These are phyloP conservation scores for Liasis olivaceus DNA, from an alignment of 2,797 vertebrate species.

Conservation along the genomic window DNA sequence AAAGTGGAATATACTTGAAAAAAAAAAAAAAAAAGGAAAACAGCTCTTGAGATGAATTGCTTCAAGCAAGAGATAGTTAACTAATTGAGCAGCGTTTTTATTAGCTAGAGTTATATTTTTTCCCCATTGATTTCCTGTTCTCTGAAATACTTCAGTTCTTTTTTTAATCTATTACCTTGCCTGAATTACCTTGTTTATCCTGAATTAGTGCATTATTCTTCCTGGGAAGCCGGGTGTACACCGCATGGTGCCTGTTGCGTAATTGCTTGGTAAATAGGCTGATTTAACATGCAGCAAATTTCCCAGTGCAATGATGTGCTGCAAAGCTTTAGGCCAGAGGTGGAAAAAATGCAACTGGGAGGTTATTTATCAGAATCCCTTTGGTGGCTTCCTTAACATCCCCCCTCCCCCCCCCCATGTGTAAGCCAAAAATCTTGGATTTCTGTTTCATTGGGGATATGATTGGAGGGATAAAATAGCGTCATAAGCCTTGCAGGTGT, in stretches of 20 bases:
- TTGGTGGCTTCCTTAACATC: not conserved
- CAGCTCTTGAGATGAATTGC: constrained; percentile 61
- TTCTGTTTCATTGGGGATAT: not conserved
- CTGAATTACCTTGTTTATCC: not conserved
- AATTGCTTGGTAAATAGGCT: not conserved
- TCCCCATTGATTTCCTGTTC: constrained; percentile 32
- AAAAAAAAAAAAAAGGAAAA: not conserved
- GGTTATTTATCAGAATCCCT: not conserved
- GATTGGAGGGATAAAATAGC: not conserved
- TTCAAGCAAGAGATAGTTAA: constrained; percentile 59
- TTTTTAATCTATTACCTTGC: not conserved
- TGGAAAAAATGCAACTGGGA: not conserved
- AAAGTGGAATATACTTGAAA: constrained; percentile 62
- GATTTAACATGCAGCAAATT: not conserved
- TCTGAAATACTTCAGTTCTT: constrained; percentile 22
- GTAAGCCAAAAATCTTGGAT: not conserved
- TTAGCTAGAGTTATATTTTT: constrained; percentile 39
- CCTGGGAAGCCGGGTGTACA: not conserved
- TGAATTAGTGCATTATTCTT: not conserved
- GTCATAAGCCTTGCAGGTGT: not conserved
- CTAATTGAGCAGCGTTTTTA: constrained; percentile 48
- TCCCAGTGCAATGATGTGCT: not conserved
- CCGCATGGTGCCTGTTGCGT: not conserved
- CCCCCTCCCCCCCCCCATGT: not conserved
- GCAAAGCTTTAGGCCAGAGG: not conserved